A percentile compares a stretch with the other conserved stretches of the same genome.
phyloP scores from a whole-genome alignment of 2,113 vertebrate genomes.

The Tor tambroides region DNA sequence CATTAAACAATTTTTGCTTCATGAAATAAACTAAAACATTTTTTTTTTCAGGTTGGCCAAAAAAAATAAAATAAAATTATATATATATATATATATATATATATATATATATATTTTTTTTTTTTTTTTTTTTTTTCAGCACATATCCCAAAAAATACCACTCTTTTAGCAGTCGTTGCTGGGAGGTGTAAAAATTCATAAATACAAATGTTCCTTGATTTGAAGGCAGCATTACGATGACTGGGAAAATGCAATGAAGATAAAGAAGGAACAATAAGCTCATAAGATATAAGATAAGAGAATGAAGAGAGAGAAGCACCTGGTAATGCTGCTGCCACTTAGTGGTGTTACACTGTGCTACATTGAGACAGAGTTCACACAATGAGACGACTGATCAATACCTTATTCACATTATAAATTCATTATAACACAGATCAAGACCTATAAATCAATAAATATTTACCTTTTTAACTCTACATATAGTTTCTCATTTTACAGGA shows the following conservation, averaged over 20 bases:
- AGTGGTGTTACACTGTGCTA: slow-evolving; percentile 62
- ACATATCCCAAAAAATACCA: too few relatives aligned
- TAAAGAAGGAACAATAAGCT: not conserved
- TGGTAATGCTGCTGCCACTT: slow-evolving; percentile 74
- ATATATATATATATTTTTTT: too few relatives aligned
- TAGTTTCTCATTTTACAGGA: not conserved
- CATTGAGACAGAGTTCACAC: slow-evolving; percentile 9
- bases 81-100: too few relatives aligned
- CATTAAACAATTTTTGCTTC: too few relatives aligned
- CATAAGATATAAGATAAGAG: slow-evolving; percentile 46
- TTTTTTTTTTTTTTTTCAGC: too few relatives aligned
- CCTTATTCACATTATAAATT: slow-evolving; percentile 19
- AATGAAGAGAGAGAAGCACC: not conserved
- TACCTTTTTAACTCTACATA: not conserved
- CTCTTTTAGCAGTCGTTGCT: too few relatives aligned
- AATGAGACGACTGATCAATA: not conserved
- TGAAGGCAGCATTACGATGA: not conserved
- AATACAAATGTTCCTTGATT: not conserved
- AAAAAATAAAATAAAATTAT: too few relatives aligned
- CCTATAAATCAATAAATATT: slow-evolving; percentile 45
- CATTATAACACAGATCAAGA: slow-evolving; percentile 1
- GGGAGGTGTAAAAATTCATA: not conserved
- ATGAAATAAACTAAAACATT: too few relatives aligned
- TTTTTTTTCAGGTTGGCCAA: too few relatives aligned
- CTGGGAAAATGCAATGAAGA: not conserved